Conservation (phyloP, 2,888 invertebrate genomes). For the Lasiommata megera region DNA sequence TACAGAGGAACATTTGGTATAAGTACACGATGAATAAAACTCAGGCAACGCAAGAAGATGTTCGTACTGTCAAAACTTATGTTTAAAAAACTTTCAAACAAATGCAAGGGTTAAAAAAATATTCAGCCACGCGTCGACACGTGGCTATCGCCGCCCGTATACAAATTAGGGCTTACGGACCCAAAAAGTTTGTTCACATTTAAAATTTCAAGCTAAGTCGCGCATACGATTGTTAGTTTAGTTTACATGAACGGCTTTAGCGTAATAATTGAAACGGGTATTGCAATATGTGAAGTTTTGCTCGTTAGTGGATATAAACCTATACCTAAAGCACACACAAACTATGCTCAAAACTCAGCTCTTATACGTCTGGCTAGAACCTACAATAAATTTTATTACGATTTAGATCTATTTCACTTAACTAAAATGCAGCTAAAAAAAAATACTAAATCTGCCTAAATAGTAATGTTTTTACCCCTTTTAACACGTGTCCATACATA, state of each 20-base stretch:
- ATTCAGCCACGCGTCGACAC: conserved; percentile 58
- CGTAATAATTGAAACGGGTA: conserved; percentile 49
- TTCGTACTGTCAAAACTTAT: background rate
- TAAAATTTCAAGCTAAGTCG: conserved; percentile 58
- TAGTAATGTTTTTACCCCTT: too few relatives aligned
- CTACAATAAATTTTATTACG: too few relatives aligned
- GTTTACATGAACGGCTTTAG: conserved; percentile 42
- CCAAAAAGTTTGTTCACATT: conserved; percentile 49
- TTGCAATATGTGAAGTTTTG: conserved; percentile 9
- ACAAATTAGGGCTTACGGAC: conserved; percentile 74
- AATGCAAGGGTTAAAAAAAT: conserved; percentile 22
- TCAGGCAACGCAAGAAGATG: background rate
- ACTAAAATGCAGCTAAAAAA: too few relatives aligned
- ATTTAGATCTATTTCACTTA: too few relatives aligned
- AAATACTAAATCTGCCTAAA: too few relatives aligned
- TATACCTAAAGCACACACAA: too few relatives aligned
- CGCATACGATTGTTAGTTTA: conserved; percentile 77
- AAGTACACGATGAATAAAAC: too few relatives aligned
- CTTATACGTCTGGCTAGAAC: too few relatives aligned
- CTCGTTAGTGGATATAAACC: conserved; percentile 8
- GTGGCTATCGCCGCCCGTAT: conserved; percentile 61
- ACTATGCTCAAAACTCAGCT: too few relatives aligned
- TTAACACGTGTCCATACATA: too few relatives aligned
- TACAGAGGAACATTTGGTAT: too few relatives aligned
- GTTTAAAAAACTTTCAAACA: conserved; percentile 12